These are phyloP conservation scores for Acleris literana DNA, from an alignment of 2,888 invertebrate genomes.

Conservation along the genomic window DNA sequence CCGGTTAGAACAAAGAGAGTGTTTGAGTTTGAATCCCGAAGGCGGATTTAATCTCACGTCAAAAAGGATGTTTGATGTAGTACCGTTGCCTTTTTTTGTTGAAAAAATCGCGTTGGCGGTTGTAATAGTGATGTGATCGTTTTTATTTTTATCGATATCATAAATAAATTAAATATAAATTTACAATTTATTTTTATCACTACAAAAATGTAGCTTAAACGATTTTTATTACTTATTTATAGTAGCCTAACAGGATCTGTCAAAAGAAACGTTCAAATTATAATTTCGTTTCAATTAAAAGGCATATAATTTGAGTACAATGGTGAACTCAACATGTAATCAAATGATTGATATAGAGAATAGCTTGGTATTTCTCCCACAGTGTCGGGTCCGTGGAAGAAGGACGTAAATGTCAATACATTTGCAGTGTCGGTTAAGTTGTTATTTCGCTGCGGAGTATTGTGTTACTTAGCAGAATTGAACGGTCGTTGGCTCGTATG, in stretches of 20 bases:
- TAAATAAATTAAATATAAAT: background rate
- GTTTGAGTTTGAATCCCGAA: conserved; percentile 63
- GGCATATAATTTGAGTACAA: conserved; percentile 34
- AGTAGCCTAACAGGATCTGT: background rate
- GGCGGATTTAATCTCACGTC: conserved; percentile 53
- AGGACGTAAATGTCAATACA: conserved; percentile 3
- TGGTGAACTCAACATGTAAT: conserved; percentile 20
- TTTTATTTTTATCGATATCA: conserved; percentile 29
- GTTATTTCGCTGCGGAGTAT: conserved; percentile 1
- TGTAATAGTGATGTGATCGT: conserved; percentile 47
- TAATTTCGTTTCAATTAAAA: conserved; percentile 17
- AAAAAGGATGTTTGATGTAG: conserved; percentile 54
- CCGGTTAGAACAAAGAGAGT: conserved; percentile 37
- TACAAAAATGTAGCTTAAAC: too few relatives aligned
- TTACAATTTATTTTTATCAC: too few relatives aligned
- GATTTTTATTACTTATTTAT: background rate
- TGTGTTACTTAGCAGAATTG: conserved; percentile 29
- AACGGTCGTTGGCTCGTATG: conserved; percentile 26
- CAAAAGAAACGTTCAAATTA: conserved; percentile 14
- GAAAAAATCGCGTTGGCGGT: conserved; percentile 58
- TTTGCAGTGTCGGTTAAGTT: conserved; percentile 1
- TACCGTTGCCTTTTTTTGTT: conserved; percentile 54
- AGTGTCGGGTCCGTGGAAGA: conserved; percentile 21
- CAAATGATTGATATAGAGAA: conserved; percentile 25
- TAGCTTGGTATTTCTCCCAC: conserved; percentile 42